These are phyloP conservation scores for Phengaris alcon DNA, from an alignment of 2,888 invertebrate genomes.

Conservation along the genomic window DNA sequence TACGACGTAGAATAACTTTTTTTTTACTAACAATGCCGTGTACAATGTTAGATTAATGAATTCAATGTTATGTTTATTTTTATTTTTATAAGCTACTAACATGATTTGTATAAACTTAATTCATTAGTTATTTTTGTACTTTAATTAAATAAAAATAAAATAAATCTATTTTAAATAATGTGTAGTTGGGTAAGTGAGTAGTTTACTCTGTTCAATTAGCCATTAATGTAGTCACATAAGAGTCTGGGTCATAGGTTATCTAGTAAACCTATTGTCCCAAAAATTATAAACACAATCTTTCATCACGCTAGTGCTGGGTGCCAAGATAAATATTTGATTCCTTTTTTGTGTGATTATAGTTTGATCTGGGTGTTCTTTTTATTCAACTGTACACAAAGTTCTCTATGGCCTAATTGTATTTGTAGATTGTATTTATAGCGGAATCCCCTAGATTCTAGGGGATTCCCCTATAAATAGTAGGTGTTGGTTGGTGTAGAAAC, in stretches of 20 bases:
- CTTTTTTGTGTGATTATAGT: not conserved
- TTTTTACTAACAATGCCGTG: no score
- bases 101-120: no score
- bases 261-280: not conserved
- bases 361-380: not conserved
- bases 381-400: not conserved
- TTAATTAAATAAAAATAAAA: no score
- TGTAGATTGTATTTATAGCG: not conserved
- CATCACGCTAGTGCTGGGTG: not conserved
- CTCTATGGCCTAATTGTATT: not conserved
- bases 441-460: no score
- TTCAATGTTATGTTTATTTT: no score
- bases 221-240: not conserved
- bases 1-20: no score
- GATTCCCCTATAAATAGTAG: no score
- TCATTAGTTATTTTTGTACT: no score
- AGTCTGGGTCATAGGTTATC: not conserved
- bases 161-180: not conserved
- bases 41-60: no score
- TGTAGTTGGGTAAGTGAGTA: not conserved
- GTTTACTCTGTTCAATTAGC: slow-evolving; percentile 1
- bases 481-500: not conserved
- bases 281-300: not conserved
- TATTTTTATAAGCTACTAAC: no score
- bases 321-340: not conserved